Conservation (phyloP, 2,113 vertebrate genomes). For the Platysteira castanea region DNA sequence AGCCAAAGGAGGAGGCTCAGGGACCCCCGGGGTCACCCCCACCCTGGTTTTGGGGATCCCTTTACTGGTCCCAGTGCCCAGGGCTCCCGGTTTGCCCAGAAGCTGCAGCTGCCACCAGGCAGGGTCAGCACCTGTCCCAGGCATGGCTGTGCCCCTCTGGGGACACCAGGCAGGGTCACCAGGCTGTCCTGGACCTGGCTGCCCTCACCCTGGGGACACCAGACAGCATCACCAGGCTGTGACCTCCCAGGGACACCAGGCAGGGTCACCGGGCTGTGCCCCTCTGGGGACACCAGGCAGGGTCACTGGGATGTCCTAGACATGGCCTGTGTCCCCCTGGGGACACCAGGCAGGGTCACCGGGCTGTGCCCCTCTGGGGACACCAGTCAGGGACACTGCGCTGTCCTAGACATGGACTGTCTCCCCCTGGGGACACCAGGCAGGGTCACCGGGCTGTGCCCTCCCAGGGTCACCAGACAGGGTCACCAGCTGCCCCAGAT, state of each 20-base stretch:
- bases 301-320: not conserved
- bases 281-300: not conserved
- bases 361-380: not conserved
- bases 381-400: not conserved
- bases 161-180: not conserved
- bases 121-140: not conserved
- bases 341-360: not conserved
- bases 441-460: not conserved
- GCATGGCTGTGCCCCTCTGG: too few relatives aligned
- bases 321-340: too few relatives aligned
- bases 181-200: too few relatives aligned
- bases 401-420: too few relatives aligned
- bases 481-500: not conserved
- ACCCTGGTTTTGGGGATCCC: accelerated
- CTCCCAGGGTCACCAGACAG: not conserved
- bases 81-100: not conserved
- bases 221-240: not conserved
- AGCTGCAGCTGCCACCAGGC: too few relatives aligned
- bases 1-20: not conserved
- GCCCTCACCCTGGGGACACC: too few relatives aligned
- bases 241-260: not conserved
- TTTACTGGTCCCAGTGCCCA: accelerated
- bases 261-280: not conserved
- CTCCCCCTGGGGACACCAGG: not conserved
- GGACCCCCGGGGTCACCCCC: not conserved